Base-by-base conservation (phyloP, 2,797 vertebrate genomes). In the Darevskia mixta region DNA sequence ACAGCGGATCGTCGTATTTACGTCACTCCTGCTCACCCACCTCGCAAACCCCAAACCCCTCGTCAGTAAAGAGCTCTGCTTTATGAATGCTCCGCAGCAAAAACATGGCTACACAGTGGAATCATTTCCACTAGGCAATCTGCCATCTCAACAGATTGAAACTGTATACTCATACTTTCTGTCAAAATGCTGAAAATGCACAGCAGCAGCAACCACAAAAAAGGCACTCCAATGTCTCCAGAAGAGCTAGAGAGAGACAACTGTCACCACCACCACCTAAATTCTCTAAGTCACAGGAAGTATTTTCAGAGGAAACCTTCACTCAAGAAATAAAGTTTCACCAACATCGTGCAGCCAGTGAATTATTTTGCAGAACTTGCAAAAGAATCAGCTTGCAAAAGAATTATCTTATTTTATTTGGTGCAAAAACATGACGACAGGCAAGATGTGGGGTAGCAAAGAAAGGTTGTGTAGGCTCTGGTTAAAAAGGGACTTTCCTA, bases 1-100 rank as follows among this genome's bases (percentile, higher is more conserved):
- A 87, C 86, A 93, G 91, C 86, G 93, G 91, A 92, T 92, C 90
- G 93, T 91, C 38, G 86, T 91, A 91, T 92, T 84, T 75, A 87
- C 83, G 79, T 88, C 89, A 85, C 84, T 87, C 90, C 67, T 15
- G 11, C 38, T 38, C 11, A 61, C 1, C 49, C 29, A 7, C 49
- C 13, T 58, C 35, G 11, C 13, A 55, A 55, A 61, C 27, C 58
- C 27, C 20, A 18, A 35, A n/a, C 78, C 49, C n/a, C 15, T 6
- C 27, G 58, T 85, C 58, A 64, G 29, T 69, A 78, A 69, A 64
- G 49, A 25, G 41, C 76, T 49, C 45, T 77, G 35, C 55, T 85
- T 85, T 76, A 76, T 76, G 38, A 66, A 85, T 61, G 73, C 38
- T 58, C 64, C n/a, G n/a, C 6, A 0, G 61, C 66, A 45, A 89